These are phyloP conservation scores for Drosophila subpulchrella DNA, from an alignment of 1,140 invertebrate species.

Conservation along the genomic window DNA sequence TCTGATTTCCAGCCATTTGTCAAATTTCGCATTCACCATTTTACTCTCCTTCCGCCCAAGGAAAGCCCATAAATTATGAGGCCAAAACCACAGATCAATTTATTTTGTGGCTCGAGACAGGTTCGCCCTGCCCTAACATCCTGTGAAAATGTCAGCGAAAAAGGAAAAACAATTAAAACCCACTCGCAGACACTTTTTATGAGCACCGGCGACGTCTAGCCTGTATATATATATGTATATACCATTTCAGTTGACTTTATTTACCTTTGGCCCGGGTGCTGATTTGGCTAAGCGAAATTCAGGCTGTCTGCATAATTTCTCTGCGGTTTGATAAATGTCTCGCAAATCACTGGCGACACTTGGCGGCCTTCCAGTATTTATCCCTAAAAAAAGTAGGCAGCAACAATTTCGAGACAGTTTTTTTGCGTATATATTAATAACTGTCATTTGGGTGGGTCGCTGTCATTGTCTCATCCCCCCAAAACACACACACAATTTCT, in stretches of 20 bases:
- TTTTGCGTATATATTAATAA: conserved; percentile 64
- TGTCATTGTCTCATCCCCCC: conserved; percentile 37
- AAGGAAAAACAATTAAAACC: conserved; percentile 77
- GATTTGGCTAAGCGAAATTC: conserved; percentile 53
- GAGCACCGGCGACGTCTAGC: conserved; percentile 48
- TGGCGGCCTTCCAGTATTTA: conserved; percentile 58
- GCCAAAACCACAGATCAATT: conserved; percentile 74
- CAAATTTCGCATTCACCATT: conserved; percentile 53
- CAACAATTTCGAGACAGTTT: conserved; percentile 33
- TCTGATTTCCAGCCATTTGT: conserved; percentile 69
- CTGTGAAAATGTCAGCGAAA: conserved; percentile 30
- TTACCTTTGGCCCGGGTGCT: conserved; percentile 55
- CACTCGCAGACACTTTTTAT: conserved; percentile 65
- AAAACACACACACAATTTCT: conserved; percentile 18
- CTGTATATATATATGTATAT: neutral
- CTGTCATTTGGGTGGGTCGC: conserved; percentile 56
- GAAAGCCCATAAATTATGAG: conserved; percentile 72
- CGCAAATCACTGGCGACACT: conserved; percentile 72
- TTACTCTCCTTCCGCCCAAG: neutral
- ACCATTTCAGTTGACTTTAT: conserved; percentile 60
- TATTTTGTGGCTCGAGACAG: conserved; percentile 71
- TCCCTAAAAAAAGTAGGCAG: conserved; percentile 67
- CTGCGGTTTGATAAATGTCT: conserved; percentile 70
- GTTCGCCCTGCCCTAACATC: conserved; percentile 27
- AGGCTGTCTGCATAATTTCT: conserved; percentile 46